Conservation (phyloP, 2,888 invertebrate species). For the Nymphalis c-album region DNA sequence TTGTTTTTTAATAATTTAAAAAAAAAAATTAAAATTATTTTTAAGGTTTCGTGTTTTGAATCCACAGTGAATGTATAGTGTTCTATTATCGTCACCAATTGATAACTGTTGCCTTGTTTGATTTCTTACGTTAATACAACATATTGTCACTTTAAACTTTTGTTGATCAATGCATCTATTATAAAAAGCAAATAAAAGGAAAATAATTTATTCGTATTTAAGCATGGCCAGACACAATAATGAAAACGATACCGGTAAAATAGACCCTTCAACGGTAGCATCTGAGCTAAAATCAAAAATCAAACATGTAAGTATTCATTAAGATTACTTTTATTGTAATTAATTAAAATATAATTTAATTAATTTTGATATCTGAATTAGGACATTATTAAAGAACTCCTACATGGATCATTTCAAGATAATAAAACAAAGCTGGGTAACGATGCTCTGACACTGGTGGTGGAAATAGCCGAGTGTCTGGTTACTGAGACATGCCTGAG, state of each 20-base stretch:
- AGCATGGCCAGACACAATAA: conserved; percentile 40
- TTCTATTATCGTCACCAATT: too few relatives aligned
- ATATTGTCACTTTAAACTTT: too few relatives aligned
- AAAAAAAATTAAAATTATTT: too few relatives aligned
- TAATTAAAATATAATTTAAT: conserved; percentile 14
- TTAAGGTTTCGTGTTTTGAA: too few relatives aligned
- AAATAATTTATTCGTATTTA: background rate
- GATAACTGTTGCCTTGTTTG: too few relatives aligned
- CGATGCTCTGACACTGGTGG: conserved; percentile 75
- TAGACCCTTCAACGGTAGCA: conserved; percentile 63
- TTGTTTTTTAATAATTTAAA: too few relatives aligned
- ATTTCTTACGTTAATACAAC: too few relatives aligned
- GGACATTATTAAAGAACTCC: conserved; percentile 79
- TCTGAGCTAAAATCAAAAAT: conserved; percentile 60
- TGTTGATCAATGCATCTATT: too few relatives aligned
- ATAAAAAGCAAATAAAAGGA: background rate
- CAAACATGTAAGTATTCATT: conserved; percentile 54
- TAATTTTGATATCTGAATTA: conserved; percentile 41
- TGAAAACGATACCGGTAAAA: conserved; percentile 53
- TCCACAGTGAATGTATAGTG: too few relatives aligned
- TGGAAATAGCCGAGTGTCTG: conserved; percentile 77
- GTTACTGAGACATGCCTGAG: conserved; percentile 79
- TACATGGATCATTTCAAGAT: conserved; percentile 77
- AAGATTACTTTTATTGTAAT: background rate
- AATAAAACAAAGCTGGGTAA: conserved; percentile 80